Evolutionary conservation across 2,113 vertebrate genomes (phyloP).

Genomic region (Promerops cafer): DNA sequence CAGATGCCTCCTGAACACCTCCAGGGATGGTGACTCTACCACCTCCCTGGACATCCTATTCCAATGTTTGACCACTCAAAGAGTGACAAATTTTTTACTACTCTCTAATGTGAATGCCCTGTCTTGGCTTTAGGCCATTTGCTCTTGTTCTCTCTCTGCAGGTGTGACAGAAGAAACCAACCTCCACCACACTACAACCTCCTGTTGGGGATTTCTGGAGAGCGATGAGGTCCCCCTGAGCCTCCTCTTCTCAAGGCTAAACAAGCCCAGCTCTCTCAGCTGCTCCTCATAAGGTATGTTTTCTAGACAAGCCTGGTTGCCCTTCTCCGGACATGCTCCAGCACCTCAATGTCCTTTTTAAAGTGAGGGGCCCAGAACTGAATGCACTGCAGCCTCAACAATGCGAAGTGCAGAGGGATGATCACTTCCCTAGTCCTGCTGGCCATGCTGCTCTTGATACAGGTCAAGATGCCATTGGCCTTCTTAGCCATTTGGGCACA

Average conservation of each 20-base stretch:
- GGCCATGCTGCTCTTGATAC: background rate
- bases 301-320: background rate
- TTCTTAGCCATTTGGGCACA: background rate
- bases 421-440: background rate
- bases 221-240: background rate
- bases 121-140: background rate
- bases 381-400: background rate
- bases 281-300: background rate
- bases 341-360: background rate
- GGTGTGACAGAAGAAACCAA: background rate
- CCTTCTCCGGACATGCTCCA: background rate
- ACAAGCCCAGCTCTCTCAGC: background rate
- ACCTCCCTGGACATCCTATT: background rate
- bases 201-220: background rate
- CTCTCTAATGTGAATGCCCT: background rate
- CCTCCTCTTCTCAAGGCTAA: background rate
- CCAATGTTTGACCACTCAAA: background rate
- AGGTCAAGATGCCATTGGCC: background rate
- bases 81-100: background rate
- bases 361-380: background rate
- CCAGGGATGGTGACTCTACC: background rate
- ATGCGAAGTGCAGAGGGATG: background rate
- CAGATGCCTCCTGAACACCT: background rate
- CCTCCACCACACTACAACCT: background rate
- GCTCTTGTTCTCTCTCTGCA: background rate